These are phyloP conservation scores for Branchinecta lynchi DNA, from an alignment of 1,140 invertebrate species.

Conservation along the genomic window DNA sequence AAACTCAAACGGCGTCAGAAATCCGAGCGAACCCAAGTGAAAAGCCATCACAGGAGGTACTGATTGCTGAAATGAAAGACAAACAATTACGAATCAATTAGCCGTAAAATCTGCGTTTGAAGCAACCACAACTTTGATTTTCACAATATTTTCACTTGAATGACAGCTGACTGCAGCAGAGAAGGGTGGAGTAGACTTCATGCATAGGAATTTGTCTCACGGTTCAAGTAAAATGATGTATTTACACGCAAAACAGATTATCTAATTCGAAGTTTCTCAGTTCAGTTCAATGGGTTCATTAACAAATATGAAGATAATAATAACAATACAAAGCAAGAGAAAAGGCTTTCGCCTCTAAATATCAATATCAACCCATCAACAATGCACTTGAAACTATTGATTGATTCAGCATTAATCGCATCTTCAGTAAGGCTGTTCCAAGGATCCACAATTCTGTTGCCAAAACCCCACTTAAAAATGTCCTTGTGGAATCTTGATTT, in stretches of 20 bases:
- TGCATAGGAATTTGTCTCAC: background rate
- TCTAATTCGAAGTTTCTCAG: background rate
- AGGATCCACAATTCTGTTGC: no score
- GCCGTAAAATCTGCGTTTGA: conserved; percentile 1
- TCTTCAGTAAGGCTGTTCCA: no score
- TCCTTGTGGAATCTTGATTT: no score
- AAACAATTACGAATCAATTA: conserved; percentile 17
- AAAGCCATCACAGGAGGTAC: conserved; percentile 96
- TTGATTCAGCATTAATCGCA: no score
- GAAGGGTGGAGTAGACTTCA: background rate
- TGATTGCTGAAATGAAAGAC: conserved; percentile 52
- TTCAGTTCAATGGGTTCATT: background rate
- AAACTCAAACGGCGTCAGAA: conserved; percentile 89
- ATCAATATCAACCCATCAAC: no score
- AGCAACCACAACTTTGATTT: conserved; percentile 14
- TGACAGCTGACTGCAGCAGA: background rate
- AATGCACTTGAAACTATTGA: no score
- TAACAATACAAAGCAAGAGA: no score
- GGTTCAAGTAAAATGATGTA: background rate
- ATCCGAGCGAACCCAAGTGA: conserved; percentile 89
- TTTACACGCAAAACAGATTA: background rate
- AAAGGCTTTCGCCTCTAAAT: no score
- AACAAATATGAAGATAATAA: no score
- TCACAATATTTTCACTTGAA: background rate
- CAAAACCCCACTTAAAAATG: no score